Evolutionary conservation across 2,797 vertebrate species (phyloP).

Genomic region (Trachurus trachurus): DNA sequence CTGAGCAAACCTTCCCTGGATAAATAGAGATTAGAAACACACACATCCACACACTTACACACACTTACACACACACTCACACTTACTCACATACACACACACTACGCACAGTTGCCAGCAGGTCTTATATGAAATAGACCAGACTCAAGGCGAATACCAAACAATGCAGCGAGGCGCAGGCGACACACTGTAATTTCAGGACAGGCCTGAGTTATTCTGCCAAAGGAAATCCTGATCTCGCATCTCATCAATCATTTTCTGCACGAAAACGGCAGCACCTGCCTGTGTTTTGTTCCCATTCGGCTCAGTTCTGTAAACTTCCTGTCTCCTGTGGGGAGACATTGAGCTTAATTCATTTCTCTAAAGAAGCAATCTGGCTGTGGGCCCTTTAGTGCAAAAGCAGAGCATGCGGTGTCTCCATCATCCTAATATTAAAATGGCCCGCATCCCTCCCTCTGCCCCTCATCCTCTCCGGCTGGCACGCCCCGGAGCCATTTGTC

Average conservation of each 20-base stretch:
- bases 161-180: conserved; percentile 49
- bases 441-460: conserved; percentile 48
- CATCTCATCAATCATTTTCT: conserved; percentile 73
- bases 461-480: conserved; percentile 61
- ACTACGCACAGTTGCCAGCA: conserved; percentile 32
- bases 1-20: conserved; percentile 68
- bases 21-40: conserved; percentile 72
- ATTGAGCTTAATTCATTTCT: conserved; percentile 68
- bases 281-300: conserved; percentile 50
- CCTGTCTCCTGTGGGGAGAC: conserved; percentile 50
- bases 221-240: conserved; percentile 60
- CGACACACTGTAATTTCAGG: conserved; percentile 51
- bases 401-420: conserved; percentile 62
- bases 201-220: conserved; percentile 52
- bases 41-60: background rate
- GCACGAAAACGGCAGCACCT: conserved; percentile 47
- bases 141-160: conserved; percentile 48
- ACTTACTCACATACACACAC: conserved; percentile 15
- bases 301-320: conserved; percentile 61
- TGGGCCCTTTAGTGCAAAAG: conserved; percentile 48
- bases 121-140: conserved; percentile 58
- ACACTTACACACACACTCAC: conserved; percentile 1
- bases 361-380: conserved; percentile 67
- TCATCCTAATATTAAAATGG: conserved; percentile 79
- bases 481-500: conserved; percentile 65